Percentiles rank a stretch among this genome's conserved stretches.
Conservation (phyloP, 1,140 invertebrate species). For the Pinna nobilis region DNA sequence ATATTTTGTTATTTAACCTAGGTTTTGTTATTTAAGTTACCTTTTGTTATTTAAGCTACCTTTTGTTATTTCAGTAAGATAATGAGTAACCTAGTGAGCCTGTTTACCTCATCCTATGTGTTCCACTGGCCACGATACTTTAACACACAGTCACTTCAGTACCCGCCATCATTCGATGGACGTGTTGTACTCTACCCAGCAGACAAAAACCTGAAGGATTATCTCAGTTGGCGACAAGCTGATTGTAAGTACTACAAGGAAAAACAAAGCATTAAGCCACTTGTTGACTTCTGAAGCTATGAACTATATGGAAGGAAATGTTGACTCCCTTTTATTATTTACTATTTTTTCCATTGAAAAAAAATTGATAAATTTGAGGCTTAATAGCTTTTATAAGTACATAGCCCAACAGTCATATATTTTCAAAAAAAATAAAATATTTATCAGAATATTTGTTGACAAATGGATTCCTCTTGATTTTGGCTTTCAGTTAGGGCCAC, state of each 20-base stretch:
- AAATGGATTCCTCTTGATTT: too few species aligned
- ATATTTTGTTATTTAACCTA: not conserved
- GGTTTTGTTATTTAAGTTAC: not conserved
- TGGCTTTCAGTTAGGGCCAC: too few species aligned
- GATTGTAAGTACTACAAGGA: conserved; percentile 83
- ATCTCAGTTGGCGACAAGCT: conserved; percentile 96
- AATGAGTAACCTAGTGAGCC: conserved; percentile 88
- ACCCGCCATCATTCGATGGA: conserved; percentile 94
- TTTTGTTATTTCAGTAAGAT: conserved; percentile 81
- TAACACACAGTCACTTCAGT: conserved; percentile 80
- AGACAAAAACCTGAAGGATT: conserved; percentile 91
- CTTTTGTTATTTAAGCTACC: not conserved
- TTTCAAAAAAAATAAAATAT: too few species aligned
- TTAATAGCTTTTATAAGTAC: too few species aligned
- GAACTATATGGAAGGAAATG: too few species aligned
- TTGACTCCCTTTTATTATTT: too few species aligned
- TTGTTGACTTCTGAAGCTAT: too few species aligned
- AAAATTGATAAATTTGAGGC: too few species aligned
- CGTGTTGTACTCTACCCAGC: conserved; percentile 92
- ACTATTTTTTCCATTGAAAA: too few species aligned
- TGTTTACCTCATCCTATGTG: conserved; percentile 92
- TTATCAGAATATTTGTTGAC: too few species aligned
- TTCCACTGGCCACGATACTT: conserved; percentile 91
- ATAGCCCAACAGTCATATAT: too few species aligned
- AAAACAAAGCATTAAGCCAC: too few species aligned